Evolutionary conservation across 2,888 invertebrate genomes (phyloP).

Genomic region (Agrotis segetum): DNA sequence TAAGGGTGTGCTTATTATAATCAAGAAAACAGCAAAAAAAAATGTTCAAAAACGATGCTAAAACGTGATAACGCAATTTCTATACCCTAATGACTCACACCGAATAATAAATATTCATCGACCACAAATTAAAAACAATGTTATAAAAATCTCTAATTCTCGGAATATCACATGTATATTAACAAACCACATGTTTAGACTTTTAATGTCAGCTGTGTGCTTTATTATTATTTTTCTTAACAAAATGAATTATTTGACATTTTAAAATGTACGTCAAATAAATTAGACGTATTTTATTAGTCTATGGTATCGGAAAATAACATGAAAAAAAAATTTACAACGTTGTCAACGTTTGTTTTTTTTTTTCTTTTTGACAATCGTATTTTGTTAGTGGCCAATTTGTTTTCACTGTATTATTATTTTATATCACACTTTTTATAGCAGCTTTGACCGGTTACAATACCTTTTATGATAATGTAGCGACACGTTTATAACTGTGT

Average conservation of each 20-base stretch:
- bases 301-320: slow-evolving; percentile 57
- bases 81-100: slow-evolving; percentile 4
- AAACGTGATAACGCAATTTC: neutral
- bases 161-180: slow-evolving; percentile 24
- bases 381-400: slow-evolving; percentile 42
- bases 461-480: slow-evolving; percentile 31
- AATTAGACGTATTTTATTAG: slow-evolving; percentile 57
- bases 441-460: slow-evolving; percentile 4
- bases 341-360: slow-evolving; percentile 43
- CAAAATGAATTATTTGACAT: slow-evolving; percentile 58
- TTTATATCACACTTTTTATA: slow-evolving; percentile 33
- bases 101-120: neutral
- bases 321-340: slow-evolving; percentile 66
- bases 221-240: slow-evolving; percentile 45
- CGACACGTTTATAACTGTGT: slow-evolving; percentile 74
- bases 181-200: slow-evolving; percentile 11
- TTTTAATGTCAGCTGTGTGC: slow-evolving; percentile 29
- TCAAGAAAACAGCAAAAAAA: too few species aligned
- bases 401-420: slow-evolving; percentile 46
- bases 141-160: slow-evolving; percentile 47
- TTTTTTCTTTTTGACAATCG: slow-evolving; percentile 53
- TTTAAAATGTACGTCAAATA: slow-evolving; percentile 49
- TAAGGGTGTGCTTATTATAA: too few species aligned
- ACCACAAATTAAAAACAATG: slow-evolving; percentile 27
- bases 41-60: too few species aligned